These are phyloP conservation scores for Strigamia crassipes DNA, from an alignment of 2,888 invertebrate species.

Conservation along the genomic window DNA sequence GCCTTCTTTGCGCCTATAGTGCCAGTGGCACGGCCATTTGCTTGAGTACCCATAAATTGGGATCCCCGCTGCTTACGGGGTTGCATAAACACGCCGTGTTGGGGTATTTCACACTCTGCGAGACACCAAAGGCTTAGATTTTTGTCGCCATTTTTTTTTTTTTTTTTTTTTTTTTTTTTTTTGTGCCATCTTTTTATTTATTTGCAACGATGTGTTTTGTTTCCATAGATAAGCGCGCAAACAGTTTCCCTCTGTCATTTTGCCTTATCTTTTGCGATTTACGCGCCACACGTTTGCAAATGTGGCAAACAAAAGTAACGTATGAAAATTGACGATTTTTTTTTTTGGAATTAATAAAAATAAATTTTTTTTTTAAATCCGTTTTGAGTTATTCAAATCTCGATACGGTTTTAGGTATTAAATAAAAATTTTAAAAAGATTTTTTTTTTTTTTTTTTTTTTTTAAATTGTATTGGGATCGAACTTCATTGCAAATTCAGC, in stretches of 20 bases:
- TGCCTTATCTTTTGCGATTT: background rate
- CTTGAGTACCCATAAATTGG: conserved; percentile 32
- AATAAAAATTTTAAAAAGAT: too few relatives aligned
- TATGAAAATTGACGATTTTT: too few relatives aligned
- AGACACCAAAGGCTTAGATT: background rate
- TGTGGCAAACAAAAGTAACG: background rate
- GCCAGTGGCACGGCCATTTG: conserved; percentile 6
- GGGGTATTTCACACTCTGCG: background rate
- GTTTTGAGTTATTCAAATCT: too few relatives aligned
- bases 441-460: too few relatives aligned
- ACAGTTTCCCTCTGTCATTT: conserved; percentile 10
- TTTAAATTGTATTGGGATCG: background rate
- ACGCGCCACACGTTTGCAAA: background rate
- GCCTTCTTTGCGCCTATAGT: background rate
- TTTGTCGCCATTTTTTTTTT: background rate
- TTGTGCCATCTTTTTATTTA: background rate
- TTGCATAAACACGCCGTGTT: background rate
- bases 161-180: background rate
- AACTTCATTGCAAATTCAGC: conserved; percentile 1
- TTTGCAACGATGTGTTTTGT: background rate
- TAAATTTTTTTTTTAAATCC: too few relatives aligned
- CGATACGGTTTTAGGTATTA: too few relatives aligned
- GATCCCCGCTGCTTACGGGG: conserved; percentile 2
- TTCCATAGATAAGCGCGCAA: background rate
- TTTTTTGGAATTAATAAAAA: too few relatives aligned